phyloP scores from a whole-genome alignment of 2,888 invertebrate genomes.

The Calameuta filiformis region DNA sequence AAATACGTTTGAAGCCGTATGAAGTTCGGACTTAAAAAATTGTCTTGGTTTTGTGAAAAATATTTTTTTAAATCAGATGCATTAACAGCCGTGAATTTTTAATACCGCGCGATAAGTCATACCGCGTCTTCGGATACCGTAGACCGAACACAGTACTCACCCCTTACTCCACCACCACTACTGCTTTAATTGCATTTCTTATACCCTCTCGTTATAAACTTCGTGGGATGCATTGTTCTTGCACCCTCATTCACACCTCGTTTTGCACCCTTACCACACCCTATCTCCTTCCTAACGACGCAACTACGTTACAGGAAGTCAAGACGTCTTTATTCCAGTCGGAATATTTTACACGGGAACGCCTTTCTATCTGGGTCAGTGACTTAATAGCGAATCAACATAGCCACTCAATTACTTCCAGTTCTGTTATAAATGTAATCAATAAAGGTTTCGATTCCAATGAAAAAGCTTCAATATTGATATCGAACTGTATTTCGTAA shows the following conservation, averaged over 20 bases:
- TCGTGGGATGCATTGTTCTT: neutral
- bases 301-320: neutral
- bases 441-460: neutral
- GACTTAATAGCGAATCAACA: neutral
- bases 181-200: conserved; percentile 16
- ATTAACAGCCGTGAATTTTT: neutral
- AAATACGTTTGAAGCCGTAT: neutral
- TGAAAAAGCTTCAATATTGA: neutral
- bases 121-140: neutral
- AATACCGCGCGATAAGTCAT: neutral
- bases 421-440: neutral
- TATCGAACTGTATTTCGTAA: neutral
- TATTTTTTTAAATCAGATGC: neutral
- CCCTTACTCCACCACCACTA: neutral
- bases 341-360: neutral
- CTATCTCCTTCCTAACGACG: neutral
- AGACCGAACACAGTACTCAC: neutral
- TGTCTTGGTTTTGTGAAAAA: neutral
- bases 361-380: neutral
- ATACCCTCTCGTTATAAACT: conserved; percentile 14
- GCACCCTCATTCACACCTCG: neutral
- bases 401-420: neutral
- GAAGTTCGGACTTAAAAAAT: neutral
- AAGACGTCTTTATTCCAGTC: neutral
- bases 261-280: neutral